Evolutionary conservation across 2,888 invertebrate species (phyloP).

Genomic region (Melanostoma mellinum): DNA sequence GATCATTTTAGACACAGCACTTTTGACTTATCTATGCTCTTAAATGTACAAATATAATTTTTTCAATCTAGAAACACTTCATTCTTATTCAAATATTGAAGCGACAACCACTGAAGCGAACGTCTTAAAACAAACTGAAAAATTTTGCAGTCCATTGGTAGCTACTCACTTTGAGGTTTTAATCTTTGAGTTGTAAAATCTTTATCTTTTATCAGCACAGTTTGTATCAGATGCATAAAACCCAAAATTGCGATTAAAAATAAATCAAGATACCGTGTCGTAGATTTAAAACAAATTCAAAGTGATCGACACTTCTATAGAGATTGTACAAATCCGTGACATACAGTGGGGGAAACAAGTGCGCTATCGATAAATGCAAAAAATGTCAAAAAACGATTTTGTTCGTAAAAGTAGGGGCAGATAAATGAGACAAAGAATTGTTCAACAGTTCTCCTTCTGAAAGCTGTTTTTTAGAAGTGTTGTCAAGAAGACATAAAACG

Average conservation of each 20-base stretch:
- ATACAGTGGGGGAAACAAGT: no score
- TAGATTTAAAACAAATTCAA: slow-evolving; percentile 24
- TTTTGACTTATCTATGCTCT: slow-evolving; percentile 11
- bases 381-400: no score
- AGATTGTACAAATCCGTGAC: background rate
- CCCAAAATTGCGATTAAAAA: slow-evolving; percentile 29
- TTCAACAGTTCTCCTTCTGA: no score
- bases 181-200: slow-evolving; percentile 23
- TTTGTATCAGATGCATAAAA: slow-evolving; percentile 1
- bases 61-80: background rate
- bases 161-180: background rate
- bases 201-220: slow-evolving; percentile 41
- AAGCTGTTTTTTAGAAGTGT: no score
- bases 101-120: slow-evolving; percentile 1
- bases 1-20: slow-evolving; percentile 74
- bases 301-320: slow-evolving; percentile 9
- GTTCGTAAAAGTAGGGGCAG: no score
- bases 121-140: slow-evolving; percentile 42
- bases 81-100: slow-evolving; percentile 1
- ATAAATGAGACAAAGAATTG: no score
- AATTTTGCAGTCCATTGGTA: slow-evolving; percentile 4
- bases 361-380: no score
- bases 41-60: background rate
- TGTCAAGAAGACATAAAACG: no score
- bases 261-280: slow-evolving; percentile 21